phyloP scores from a whole-genome alignment of 2,113 vertebrate genomes.

The Xyliphius kryptos region DNA sequence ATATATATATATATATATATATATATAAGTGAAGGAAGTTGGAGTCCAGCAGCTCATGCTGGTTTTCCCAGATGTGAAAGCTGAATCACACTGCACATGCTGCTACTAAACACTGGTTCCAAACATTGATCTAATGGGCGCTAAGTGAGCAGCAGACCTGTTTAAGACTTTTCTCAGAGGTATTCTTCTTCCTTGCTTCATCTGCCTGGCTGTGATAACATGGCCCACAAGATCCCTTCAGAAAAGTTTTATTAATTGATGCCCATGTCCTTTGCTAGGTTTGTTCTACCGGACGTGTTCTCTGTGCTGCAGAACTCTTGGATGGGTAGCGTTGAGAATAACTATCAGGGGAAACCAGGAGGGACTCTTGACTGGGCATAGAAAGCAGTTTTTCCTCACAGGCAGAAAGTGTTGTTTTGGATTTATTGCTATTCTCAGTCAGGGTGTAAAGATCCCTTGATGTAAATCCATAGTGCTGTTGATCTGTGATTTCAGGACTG shows the following conservation, averaged over 20 bases:
- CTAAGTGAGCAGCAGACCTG: background rate
- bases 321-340: constrained; percentile 34
- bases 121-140: constrained; percentile 19
- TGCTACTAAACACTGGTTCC: constrained; percentile 11
- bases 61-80: background rate
- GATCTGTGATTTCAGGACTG: constrained; percentile 2
- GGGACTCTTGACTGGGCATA: background rate
- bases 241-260: background rate
- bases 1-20: no score
- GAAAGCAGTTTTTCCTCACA: constrained; percentile 7
- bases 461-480: background rate
- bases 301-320: constrained; percentile 1
- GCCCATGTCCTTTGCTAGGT: background rate
- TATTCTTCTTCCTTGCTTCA: background rate
- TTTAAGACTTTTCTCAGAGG: constrained; percentile 6
- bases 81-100: constrained; percentile 14
- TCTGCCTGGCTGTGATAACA: background rate
- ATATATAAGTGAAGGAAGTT: background rate
- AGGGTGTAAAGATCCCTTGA: background rate
- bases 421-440: background rate
- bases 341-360: constrained; percentile 23
- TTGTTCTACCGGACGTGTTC: background rate
- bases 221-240: background rate
- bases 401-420: constrained; percentile 11
- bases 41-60: background rate